Percentiles rank a stretch among this genome's conserved stretches.
phyloP scores from a whole-genome alignment of 2,797 vertebrate genomes.

The Tolypeutes matacus region DNA sequence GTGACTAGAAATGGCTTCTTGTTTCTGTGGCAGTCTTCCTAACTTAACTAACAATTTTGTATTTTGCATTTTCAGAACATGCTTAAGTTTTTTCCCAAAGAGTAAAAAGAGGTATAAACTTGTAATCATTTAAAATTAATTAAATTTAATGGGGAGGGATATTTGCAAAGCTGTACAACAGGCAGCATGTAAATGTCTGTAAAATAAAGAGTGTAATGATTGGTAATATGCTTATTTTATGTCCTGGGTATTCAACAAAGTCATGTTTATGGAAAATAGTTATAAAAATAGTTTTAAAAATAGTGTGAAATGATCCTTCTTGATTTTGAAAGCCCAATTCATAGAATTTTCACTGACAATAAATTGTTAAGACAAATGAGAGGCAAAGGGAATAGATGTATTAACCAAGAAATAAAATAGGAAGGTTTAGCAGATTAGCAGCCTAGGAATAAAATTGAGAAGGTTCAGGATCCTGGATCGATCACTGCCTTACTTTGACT shows the following conservation, averaged over 20 bases:
- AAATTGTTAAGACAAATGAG: not conserved
- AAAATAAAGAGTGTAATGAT: rapidly evolving
- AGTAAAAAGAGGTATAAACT: not conserved
- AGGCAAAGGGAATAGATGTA: not conserved
- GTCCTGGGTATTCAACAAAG: not conserved
- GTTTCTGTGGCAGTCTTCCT: not conserved
- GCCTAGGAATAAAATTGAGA: not conserved
- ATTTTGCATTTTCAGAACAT: not conserved
- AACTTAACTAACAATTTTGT: not conserved
- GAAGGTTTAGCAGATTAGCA: not conserved
- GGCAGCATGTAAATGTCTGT: rapidly evolving
- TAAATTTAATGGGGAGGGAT: rapidly evolving
- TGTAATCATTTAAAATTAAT: not conserved
- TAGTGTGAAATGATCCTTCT: not conserved
- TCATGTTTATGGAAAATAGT: not conserved
- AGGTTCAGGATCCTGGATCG: not conserved
- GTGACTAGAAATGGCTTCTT: not conserved
- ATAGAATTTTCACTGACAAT: not conserved
- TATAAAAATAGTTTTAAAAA: not conserved
- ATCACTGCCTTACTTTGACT: not conserved
- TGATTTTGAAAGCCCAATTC: not conserved
- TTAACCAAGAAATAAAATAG: not conserved
- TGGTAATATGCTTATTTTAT: not conserved
- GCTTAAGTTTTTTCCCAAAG: not conserved
- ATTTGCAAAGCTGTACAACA: rapidly evolving